phyloP scores from a whole-genome alignment of 1,140 invertebrate species.

The Lucilia cuprina region DNA sequence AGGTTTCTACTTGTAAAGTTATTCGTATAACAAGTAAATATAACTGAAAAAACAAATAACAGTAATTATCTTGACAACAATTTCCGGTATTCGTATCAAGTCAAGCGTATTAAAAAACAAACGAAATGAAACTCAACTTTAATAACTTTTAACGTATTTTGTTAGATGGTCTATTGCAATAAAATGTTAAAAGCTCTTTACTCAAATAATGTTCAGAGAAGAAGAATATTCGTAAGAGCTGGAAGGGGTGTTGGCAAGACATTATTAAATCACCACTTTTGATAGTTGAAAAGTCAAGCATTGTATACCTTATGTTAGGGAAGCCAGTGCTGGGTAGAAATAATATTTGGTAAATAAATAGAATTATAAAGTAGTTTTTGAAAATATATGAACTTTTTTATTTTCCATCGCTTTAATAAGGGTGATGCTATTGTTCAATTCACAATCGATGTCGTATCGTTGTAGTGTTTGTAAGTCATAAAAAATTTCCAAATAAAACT shows the following conservation, averaged over 20 bases:
- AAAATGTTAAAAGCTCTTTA: neutral
- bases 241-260: too few relatives aligned
- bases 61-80: slow-evolving; percentile 63
- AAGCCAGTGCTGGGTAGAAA: neutral
- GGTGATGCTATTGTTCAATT: too few relatives aligned
- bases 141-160: slow-evolving; percentile 3
- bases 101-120: slow-evolving; percentile 43
- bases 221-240: neutral
- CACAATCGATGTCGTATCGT: too few relatives aligned
- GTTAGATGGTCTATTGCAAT: neutral
- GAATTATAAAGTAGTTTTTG: too few relatives aligned
- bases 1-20: neutral
- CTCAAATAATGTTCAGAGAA: neutral
- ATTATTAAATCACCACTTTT: too few relatives aligned
- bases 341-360: too few relatives aligned
- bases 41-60: slow-evolving; percentile 56
- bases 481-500: too few relatives aligned
- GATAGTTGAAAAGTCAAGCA: too few relatives aligned
- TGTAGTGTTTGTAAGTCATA: too few relatives aligned
- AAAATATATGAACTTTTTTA: too few relatives aligned
- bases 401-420: too few relatives aligned
- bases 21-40: neutral
- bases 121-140: slow-evolving; percentile 21
- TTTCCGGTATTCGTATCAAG: slow-evolving; percentile 62
- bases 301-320: too few relatives aligned